Conservation (phyloP, 1,140 invertebrate species). For the Aphaenogaster floridana region DNA sequence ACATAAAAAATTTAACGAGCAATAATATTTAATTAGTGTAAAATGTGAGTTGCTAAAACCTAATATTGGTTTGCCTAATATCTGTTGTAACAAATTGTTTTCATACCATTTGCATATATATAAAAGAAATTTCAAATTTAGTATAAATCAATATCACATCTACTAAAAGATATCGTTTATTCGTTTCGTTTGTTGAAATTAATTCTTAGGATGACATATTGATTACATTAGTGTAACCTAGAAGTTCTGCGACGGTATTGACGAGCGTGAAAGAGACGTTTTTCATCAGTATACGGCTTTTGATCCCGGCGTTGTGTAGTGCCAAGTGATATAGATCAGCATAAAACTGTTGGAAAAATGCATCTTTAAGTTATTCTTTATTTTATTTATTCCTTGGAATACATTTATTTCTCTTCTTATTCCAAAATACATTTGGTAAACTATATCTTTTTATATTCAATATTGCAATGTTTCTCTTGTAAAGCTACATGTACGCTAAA, state of each 20-base stretch:
- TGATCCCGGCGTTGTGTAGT: constrained; percentile 82
- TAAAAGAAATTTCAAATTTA: no score
- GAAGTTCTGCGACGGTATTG: constrained; percentile 80
- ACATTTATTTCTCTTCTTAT: neutral
- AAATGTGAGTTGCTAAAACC: no score
- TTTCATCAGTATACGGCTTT: constrained; percentile 82
- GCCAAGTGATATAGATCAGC: constrained; percentile 90
- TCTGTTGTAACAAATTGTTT: no score
- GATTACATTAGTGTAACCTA: constrained; percentile 84
- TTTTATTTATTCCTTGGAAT: neutral
- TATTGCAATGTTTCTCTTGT: neutral
- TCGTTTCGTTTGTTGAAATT: neutral
- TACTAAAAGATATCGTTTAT: neutral
- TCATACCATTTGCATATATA: no score
- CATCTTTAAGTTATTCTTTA: neutral
- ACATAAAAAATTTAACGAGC: no score
- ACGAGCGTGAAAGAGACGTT: constrained; percentile 82
- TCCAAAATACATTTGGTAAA: no score
- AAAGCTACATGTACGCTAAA: neutral
- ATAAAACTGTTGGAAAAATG: constrained; percentile 88
- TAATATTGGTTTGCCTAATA: no score
- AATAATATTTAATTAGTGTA: no score
- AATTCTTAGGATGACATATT: constrained; percentile 83
- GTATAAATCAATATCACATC: neutral
- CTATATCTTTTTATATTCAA: neutral